These are phyloP conservation scores for Urechis unicinctus DNA, from an alignment of 2,888 invertebrate genomes.

Conservation along the genomic window DNA sequence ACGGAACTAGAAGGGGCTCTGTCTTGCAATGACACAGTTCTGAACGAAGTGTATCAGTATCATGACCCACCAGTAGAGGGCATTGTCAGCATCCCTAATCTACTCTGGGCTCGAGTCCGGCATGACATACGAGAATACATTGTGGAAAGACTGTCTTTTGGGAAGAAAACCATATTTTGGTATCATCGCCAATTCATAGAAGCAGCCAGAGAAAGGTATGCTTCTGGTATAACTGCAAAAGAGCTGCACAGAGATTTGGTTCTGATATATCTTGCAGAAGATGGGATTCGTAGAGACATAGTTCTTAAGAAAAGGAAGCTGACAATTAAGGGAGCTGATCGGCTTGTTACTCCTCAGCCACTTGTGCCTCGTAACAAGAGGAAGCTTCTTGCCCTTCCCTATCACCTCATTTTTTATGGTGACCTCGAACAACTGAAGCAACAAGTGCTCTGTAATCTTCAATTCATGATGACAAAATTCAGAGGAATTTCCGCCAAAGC, in stretches of 20 bases:
- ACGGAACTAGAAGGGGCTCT: slow-evolving; percentile 44
- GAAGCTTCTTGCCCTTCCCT: slow-evolving; percentile 10
- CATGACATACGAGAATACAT: slow-evolving; percentile 39
- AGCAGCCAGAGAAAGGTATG: slow-evolving; percentile 30
- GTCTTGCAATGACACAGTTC: slow-evolving; percentile 33
- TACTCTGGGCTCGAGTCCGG: slow-evolving; percentile 37
- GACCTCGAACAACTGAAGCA: slow-evolving; percentile 6
- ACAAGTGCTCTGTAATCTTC: slow-evolving; percentile 10
- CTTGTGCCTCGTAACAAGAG: slow-evolving; percentile 6
- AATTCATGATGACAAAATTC: slow-evolving; percentile 12
- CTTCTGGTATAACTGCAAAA: slow-evolving; percentile 19
- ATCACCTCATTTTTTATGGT: slow-evolving; percentile 6
- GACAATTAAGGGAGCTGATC: slow-evolving; percentile 32
- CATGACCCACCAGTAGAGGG: slow-evolving; percentile 45
- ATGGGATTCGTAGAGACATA: slow-evolving; percentile 17
- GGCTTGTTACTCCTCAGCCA: slow-evolving; percentile 34
- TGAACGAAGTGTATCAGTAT: slow-evolving; percentile 38
- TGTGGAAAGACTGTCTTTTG: slow-evolving; percentile 33
- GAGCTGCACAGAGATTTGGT: slow-evolving; percentile 26
- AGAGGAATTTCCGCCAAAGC: not conserved
- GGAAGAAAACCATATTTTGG: slow-evolving; percentile 39
- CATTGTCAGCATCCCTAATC: slow-evolving; percentile 36
- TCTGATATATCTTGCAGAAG: slow-evolving; percentile 5
- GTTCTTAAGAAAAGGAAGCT: slow-evolving; percentile 29
- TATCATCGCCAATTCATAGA: slow-evolving; percentile 44